Evolutionary conservation across 2,888 invertebrate genomes (phyloP).

Genomic region (Gastrophysa polygoni): DNA sequence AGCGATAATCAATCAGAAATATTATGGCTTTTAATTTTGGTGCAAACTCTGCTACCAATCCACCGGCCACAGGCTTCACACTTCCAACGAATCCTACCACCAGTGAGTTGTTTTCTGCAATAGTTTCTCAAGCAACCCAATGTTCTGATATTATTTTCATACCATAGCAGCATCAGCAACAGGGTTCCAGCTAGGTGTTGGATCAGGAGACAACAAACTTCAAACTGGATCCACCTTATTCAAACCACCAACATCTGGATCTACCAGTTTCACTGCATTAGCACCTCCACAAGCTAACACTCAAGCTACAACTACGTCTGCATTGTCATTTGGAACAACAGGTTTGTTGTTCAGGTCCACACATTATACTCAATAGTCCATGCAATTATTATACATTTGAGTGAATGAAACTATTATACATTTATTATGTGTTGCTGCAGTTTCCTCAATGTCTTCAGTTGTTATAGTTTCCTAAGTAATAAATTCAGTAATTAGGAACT

Average conservation of each 20-base stretch:
- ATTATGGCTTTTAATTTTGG: slow-evolving; percentile 51
- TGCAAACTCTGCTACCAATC: slow-evolving; percentile 45
- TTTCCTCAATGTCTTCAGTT: too few species aligned
- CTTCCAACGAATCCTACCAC: slow-evolving; percentile 51
- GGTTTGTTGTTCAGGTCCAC: too few species aligned
- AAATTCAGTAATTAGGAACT: too few species aligned
- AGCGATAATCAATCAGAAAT: too few species aligned
- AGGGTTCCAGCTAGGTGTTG: slow-evolving; percentile 35
- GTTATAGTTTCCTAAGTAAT: too few species aligned
- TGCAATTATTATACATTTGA: too few species aligned
- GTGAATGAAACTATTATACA: too few species aligned
- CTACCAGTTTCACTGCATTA: slow-evolving; percentile 17
- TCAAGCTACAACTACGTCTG: slow-evolving; percentile 49
- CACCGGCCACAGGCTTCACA: slow-evolving; percentile 50
- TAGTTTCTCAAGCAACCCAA: background rate
- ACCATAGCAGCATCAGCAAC: slow-evolving; percentile 25
- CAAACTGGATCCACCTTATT: slow-evolving; percentile 30
- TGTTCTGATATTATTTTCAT: slow-evolving; percentile 12
- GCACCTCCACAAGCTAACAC: slow-evolving; percentile 36
- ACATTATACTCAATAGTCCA: too few species aligned
- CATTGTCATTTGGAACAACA: slow-evolving; percentile 14
- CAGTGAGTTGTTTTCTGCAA: slow-evolving; percentile 18
- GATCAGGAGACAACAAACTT: slow-evolving; percentile 39
- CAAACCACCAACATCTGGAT: background rate
- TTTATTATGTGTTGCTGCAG: too few species aligned